Conservation (phyloP, 2,888 invertebrate genomes). For the Melanotus villosus region DNA sequence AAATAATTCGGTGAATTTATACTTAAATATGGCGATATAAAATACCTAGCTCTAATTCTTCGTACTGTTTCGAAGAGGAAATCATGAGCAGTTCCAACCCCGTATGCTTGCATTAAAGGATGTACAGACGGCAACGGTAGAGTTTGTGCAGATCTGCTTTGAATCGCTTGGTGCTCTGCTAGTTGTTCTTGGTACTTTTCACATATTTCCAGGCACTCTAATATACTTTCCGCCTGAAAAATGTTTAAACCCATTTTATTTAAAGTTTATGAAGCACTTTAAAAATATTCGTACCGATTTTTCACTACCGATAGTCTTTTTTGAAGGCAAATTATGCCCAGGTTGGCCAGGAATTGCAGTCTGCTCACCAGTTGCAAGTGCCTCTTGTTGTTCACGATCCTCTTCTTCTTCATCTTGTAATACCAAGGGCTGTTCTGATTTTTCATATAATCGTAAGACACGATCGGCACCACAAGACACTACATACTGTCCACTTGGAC, state of each 20-base stretch:
- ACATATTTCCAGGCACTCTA: constrained; percentile 90
- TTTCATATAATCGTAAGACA: constrained; percentile 88
- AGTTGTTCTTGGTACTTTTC: constrained; percentile 75
- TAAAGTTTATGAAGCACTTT: no score
- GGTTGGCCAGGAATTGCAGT: constrained; percentile 80
- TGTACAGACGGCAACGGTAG: constrained; percentile 75
- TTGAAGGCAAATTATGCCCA: constrained; percentile 83
- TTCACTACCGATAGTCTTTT: constrained; percentile 90
- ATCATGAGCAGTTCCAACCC: constrained; percentile 80
- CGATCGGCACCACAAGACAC: constrained; percentile 90
- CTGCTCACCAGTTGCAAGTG: constrained; percentile 81
- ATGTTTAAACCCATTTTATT: no score
- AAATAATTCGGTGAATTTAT: neutral
- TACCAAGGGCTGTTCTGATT: constrained; percentile 91
- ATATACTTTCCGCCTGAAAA: constrained; percentile 85
- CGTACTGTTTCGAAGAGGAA: constrained; percentile 86
- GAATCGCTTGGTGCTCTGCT: constrained; percentile 68
- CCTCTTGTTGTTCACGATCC: constrained; percentile 84
- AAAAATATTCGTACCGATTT: constrained; percentile 78
- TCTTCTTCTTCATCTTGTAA: constrained; percentile 92
- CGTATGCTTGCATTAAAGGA: constrained; percentile 86
- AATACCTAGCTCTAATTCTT: constrained; percentile 85
- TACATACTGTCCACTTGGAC: constrained; percentile 84
- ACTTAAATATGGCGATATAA: constrained; percentile 8
- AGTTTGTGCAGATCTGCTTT: constrained; percentile 62